A percentile compares a stretch with the other conserved stretches of the same genome.
Conservation (phyloP, 2,797 vertebrate genomes). For the Enteromius radiatus region DNA sequence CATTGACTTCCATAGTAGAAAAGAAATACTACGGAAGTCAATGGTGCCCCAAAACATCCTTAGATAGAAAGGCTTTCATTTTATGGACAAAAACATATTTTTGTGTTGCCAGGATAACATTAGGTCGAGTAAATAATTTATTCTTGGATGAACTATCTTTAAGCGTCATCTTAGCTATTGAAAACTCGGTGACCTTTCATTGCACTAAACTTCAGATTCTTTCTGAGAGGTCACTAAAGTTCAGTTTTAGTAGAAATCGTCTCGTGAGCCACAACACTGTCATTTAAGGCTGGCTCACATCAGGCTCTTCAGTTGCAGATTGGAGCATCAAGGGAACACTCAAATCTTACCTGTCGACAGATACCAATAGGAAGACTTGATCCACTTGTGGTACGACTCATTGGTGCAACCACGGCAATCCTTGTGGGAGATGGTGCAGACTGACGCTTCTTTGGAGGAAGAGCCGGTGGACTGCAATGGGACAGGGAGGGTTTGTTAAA, state of each 20-base stretch:
- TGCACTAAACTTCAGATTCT: neutral
- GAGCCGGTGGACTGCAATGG: constrained; percentile 81
- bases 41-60: no score
- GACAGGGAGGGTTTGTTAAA: neutral
- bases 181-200: neutral
- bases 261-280: neutral
- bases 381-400: constrained; percentile 87
- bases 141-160: neutral
- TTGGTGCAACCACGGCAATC: constrained; percentile 89
- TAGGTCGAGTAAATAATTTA: neutral
- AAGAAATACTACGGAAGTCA: no score
- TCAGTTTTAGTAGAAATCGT: neutral
- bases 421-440: constrained; percentile 83
- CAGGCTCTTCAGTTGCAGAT: neutral
- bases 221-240: neutral
- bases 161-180: neutral
- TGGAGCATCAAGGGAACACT: neutral
- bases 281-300: neutral
- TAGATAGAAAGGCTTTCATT: neutral
- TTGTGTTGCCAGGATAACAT: neutral
- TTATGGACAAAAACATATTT: neutral
- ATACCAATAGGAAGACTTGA: constrained; percentile 85
- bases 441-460: constrained; percentile 89
- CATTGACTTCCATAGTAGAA: no score
- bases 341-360: constrained; percentile 76